Conservation (phyloP, 2,113 vertebrate species). For the Crocuta crocuta region DNA sequence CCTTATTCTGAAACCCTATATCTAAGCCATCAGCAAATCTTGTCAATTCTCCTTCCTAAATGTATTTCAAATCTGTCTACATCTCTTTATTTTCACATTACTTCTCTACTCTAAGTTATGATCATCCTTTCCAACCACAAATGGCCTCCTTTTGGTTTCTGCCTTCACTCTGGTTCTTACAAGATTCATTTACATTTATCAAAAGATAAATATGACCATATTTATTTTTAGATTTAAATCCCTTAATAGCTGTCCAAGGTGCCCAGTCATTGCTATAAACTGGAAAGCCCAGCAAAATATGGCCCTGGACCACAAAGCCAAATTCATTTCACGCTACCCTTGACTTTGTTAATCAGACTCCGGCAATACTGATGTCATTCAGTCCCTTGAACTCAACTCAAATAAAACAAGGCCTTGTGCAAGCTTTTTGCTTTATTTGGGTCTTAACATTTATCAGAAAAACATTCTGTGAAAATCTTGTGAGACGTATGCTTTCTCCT, state of each 20-base stretch:
- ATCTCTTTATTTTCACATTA: neutral
- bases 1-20: neutral
- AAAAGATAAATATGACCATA: neutral
- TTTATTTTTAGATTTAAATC: slow-evolving; percentile 11
- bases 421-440: neutral
- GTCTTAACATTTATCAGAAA: neutral
- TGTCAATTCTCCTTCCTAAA: neutral
- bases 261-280: neutral
- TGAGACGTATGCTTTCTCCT: neutral
- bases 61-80: neutral
- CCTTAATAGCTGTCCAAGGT: neutral
- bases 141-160: neutral
- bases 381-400: neutral
- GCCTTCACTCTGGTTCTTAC: neutral
- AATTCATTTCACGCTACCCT: neutral
- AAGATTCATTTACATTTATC: neutral
- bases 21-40: neutral
- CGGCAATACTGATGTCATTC: neutral
- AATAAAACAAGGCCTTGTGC: neutral
- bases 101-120: neutral
- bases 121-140: neutral
- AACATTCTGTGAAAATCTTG: neutral
- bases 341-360: neutral
- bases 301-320: neutral
- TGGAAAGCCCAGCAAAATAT: neutral